phyloP scores from a whole-genome alignment of 1,140 invertebrate species.

The Euglossa dilemma region DNA sequence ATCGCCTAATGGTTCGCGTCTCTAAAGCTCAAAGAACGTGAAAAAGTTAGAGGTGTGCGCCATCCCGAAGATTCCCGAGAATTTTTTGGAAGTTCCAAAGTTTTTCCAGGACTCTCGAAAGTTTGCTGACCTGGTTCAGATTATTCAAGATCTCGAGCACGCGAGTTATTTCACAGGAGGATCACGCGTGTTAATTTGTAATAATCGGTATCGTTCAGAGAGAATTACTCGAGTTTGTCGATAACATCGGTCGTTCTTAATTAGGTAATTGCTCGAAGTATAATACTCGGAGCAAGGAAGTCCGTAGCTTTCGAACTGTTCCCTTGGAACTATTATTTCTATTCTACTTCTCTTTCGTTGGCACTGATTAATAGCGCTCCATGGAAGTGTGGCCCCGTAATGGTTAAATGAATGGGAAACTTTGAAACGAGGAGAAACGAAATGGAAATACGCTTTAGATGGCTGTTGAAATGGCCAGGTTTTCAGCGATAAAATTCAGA shows the following conservation, averaged over 20 bases:
- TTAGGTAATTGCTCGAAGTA: neutral
- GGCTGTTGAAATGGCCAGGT: neutral
- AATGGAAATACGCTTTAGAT: constrained; percentile 2
- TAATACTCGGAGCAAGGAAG: neutral
- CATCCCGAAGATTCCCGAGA: no score
- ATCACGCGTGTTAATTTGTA: neutral
- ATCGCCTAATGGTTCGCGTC: no score
- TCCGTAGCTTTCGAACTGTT: neutral
- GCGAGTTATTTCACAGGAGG: no score
- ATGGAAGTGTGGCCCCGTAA: neutral
- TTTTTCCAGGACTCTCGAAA: no score
- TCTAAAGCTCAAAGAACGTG: no score
- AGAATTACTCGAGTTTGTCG: no score
- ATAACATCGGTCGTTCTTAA: neutral
- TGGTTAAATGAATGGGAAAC: constrained; percentile 16
- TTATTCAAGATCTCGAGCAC: no score
- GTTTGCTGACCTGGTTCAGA: no score
- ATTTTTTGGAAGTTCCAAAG: no score
- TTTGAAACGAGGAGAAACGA: neutral
- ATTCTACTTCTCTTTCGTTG: neutral
- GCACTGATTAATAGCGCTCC: constrained; percentile 17
- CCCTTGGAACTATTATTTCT: neutral
- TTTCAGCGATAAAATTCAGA: neutral
- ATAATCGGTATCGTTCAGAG: neutral
- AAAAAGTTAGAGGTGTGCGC: no score